Conservation (phyloP, 2,797 vertebrate species). For the Melanotaenia nigrans region DNA sequence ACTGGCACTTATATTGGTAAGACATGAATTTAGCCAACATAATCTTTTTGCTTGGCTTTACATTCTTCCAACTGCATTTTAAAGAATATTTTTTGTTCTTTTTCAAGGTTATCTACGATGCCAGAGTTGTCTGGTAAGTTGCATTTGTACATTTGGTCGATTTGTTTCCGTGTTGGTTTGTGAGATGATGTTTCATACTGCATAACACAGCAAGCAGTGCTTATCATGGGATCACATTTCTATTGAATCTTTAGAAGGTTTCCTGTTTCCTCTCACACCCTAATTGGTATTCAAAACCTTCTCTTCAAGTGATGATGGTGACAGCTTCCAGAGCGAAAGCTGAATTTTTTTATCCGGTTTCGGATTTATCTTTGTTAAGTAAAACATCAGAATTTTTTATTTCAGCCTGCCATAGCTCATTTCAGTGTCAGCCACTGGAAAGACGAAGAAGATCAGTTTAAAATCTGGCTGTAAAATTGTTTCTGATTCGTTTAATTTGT, state of each 20-base stretch:
- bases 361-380: conserved; percentile 14
- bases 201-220: neutral
- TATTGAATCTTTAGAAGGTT: neutral
- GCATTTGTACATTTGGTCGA: neutral
- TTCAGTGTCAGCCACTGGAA: conserved; percentile 1
- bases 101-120: conserved; percentile 84
- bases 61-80: neutral
- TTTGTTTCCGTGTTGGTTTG: neutral
- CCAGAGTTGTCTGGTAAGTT: conserved; percentile 84
- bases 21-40: conserved; percentile 9
- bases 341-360: neutral
- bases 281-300: conserved; percentile 20
- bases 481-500: conserved; percentile 16
- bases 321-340: conserved; percentile 2
- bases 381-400: conserved; percentile 1
- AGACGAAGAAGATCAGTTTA: conserved; percentile 10
- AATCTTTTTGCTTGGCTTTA: neutral
- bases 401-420: neutral
- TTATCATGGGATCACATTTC: neutral
- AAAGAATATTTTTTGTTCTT: neutral
- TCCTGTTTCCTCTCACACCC: neutral
- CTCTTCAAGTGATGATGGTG: neutral
- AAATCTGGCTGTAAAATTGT: neutral
- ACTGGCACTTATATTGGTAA: conserved; percentile 83
- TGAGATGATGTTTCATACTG: neutral